Evolutionary conservation across 30 jellyfish, hydroid and myxozoan species (phyloP).

Genomic region (Pelagia noctiluca): DNA sequence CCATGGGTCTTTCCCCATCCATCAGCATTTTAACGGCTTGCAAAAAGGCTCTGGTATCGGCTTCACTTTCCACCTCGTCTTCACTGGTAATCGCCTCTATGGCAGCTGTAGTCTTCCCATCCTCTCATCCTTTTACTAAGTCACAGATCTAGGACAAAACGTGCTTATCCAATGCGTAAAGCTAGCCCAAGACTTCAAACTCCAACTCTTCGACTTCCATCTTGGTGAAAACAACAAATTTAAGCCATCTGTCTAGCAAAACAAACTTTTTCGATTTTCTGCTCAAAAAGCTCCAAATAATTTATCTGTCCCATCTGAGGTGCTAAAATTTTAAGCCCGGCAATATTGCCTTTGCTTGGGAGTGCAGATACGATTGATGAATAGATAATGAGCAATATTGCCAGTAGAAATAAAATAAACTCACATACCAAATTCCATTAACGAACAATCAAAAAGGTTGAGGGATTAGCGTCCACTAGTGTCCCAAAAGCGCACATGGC

Average conservation of each 20-base stretch:
- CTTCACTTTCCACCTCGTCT: conserved; percentile 17
- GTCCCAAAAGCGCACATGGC: no score
- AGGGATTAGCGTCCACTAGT: neutral
- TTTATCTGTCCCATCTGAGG: conserved; percentile 13
- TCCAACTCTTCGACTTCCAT: conserved; percentile 43
- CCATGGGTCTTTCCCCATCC: conserved; percentile 8
- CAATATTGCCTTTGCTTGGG: conserved; percentile 41
- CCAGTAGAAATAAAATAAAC: no score
- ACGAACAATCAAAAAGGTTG: no score
- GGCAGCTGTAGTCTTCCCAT: conserved; percentile 55
- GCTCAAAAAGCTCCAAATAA: neutral
- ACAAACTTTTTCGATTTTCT: neutral
- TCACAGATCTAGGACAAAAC: conserved; percentile 28
- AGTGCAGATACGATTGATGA: no score
- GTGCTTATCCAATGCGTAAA: conserved; percentile 13
- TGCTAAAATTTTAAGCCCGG: conserved; percentile 41
- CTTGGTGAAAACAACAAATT: conserved; percentile 1
- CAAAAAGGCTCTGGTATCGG: conserved; percentile 16
- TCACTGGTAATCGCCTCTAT: conserved; percentile 24
- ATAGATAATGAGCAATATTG: no score
- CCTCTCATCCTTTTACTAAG: neutral
- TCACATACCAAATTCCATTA: neutral
- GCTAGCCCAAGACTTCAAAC: conserved; percentile 25
- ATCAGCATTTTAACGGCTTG: conserved; percentile 22
- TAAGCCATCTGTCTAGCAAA: conserved; percentile 21